Conservation (phyloP, 2,888 invertebrate genomes). For the Drosophila aldrichi region DNA sequence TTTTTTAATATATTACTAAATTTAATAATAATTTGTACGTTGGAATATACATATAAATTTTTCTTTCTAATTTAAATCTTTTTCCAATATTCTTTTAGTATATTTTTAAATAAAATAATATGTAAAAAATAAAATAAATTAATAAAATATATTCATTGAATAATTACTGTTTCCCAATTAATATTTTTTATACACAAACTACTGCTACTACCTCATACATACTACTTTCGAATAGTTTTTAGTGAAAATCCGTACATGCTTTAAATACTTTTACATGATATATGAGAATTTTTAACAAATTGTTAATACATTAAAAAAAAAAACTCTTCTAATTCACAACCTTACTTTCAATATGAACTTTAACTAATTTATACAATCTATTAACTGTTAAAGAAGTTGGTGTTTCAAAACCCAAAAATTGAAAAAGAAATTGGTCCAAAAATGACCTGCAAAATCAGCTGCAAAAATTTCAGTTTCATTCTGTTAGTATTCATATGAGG, state of each 20-base stretch:
- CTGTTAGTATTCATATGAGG: conserved; percentile 16
- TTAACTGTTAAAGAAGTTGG: neutral
- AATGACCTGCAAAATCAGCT: conserved; percentile 18
- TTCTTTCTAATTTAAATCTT: neutral
- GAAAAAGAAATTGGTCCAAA: conserved; percentile 3
- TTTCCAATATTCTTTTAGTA: neutral
- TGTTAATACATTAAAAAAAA: neutral
- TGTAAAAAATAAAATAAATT: no score
- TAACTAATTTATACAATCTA: neutral
- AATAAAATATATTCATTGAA: neutral
- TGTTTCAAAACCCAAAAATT: conserved; percentile 2
- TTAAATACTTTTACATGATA: neutral
- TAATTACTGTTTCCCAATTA: neutral
- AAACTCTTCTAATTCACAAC: neutral
- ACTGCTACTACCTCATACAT: neutral
- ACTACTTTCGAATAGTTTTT: neutral
- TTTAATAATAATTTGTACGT: neutral
- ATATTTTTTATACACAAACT: neutral
- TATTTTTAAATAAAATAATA: no score
- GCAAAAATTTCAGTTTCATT: conserved; percentile 18
- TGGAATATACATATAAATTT: no score
- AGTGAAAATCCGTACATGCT: neutral
- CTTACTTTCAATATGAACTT: neutral
- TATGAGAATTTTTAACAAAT: neutral
- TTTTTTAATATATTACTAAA: neutral